Conservation (phyloP, 2,113 vertebrate genomes). For the Apteryx owenii region DNA sequence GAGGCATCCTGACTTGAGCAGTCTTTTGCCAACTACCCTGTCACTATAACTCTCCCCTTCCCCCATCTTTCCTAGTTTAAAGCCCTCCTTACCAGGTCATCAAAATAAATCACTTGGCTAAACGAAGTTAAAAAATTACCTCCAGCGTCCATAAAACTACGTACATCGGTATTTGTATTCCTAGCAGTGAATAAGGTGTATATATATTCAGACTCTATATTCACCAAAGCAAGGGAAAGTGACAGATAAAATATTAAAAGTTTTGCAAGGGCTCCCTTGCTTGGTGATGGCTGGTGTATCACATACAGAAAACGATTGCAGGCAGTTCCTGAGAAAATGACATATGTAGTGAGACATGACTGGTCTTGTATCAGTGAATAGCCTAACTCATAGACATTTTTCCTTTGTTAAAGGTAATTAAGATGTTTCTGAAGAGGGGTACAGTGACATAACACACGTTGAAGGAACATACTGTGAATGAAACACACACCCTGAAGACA, state of each 20-base stretch:
- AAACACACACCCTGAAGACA: background rate
- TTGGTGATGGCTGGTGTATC: background rate
- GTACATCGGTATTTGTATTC: background rate
- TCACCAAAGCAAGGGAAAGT: background rate
- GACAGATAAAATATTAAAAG: background rate
- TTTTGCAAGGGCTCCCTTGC: background rate
- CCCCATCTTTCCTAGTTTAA: too few species aligned
- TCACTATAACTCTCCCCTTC: too few species aligned
- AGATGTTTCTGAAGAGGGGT: background rate
- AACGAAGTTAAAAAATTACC: background rate
- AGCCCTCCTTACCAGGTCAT: too few species aligned
- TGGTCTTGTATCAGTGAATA: background rate
- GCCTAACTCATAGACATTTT: accelerated
- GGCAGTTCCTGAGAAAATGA: background rate
- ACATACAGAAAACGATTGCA: background rate
- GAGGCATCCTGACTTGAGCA: too few species aligned
- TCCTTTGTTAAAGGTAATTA: background rate
- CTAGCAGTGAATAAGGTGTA: background rate
- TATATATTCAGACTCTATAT: background rate
- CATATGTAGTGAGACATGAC: background rate
- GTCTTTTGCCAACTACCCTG: too few species aligned
- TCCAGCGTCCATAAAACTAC: background rate
- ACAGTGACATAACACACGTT: background rate
- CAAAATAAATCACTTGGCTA: background rate
- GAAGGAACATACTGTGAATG: background rate